Conservation (phyloP, 2,797 vertebrate species). For the Rhadinocentrus ornatus region DNA sequence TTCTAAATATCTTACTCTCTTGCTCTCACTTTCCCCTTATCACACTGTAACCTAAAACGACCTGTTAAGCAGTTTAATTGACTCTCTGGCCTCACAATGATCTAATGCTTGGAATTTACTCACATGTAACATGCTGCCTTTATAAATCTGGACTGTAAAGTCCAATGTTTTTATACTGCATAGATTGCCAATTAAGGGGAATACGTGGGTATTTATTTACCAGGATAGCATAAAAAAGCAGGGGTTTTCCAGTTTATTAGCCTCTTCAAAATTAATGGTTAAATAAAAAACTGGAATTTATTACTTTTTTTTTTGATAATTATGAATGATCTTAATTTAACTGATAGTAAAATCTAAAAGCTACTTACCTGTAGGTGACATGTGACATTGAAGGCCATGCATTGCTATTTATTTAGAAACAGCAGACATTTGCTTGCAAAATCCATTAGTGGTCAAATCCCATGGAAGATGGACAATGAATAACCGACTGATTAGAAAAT, state of each 20-base stretch:
- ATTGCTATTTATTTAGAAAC: neutral
- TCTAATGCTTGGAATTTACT: conserved; percentile 37
- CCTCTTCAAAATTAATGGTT: conserved; percentile 13
- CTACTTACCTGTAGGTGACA: neutral
- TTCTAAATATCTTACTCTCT: conserved; percentile 27
- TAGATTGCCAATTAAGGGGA: conserved; percentile 37
- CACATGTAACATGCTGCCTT: conserved; percentile 40
- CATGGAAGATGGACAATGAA: neutral
- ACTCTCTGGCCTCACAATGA: conserved; percentile 14
- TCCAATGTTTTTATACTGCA: conserved; percentile 19
- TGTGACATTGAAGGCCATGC: neutral
- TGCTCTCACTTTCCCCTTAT: conserved; percentile 17
- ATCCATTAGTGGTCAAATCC: neutral
- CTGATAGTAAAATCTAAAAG: neutral
- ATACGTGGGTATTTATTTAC: conserved; percentile 28
- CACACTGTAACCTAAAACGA: conserved; percentile 33
- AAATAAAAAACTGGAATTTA: conserved; percentile 12
- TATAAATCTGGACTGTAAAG: conserved; percentile 42
- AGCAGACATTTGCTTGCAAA: neutral
- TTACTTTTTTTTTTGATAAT: neutral
- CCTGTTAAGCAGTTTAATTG: conserved; percentile 49
- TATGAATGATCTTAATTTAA: neutral
- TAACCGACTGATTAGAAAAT: neutral
- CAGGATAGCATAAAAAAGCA: conserved; percentile 14
- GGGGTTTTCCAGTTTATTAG: conserved; percentile 45